These are phyloP conservation scores for Drosophila novamexicana DNA, from an alignment of 1,140 invertebrate species.

Conservation along the genomic window DNA sequence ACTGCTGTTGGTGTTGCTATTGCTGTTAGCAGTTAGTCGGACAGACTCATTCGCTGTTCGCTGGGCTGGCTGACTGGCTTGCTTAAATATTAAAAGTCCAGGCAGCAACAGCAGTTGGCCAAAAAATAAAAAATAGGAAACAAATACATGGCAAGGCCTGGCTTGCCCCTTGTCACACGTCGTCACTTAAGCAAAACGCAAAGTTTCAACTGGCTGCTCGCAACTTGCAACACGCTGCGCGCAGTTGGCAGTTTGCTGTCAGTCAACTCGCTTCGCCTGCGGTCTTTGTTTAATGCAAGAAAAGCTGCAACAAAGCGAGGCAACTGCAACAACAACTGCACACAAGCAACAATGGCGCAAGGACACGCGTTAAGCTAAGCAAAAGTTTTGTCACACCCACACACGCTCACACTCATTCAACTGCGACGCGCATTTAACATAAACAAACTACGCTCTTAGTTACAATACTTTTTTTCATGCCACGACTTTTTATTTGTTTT, in stretches of 20 bases:
- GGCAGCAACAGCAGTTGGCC: conserved; percentile 36
- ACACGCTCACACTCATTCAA: conserved; percentile 35
- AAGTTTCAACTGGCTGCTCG: conserved; percentile 58
- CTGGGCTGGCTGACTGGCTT: conserved; percentile 31
- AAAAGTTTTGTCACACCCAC: conserved; percentile 67
- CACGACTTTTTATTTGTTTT: conserved; percentile 68
- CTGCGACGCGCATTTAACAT: conserved; percentile 67
- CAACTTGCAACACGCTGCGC: conserved; percentile 6
- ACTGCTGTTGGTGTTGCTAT: conserved; percentile 33
- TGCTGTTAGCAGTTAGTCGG: conserved; percentile 52
- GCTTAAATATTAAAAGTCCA: conserved; percentile 78
- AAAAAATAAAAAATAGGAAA: not conserved
- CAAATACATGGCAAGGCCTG: conserved; percentile 24
- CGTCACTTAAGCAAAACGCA: conserved; percentile 80
- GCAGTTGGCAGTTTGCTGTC: conserved; percentile 32
- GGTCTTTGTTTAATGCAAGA: conserved; percentile 65
- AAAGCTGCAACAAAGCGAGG: conserved; percentile 9
- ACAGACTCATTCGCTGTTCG: conserved; percentile 32
- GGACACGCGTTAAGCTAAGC: conserved; percentile 74
- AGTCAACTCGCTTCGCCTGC: conserved; percentile 40
- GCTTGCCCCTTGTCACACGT: conserved; percentile 73
- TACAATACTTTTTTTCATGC: conserved; percentile 30
- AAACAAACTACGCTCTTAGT: conserved; percentile 71
- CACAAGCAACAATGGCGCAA: conserved; percentile 41
- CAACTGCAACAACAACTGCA: conserved; percentile 39